These are phyloP conservation scores for Phengaris alcon DNA, from an alignment of 2,888 invertebrate genomes.

Conservation along the genomic window DNA sequence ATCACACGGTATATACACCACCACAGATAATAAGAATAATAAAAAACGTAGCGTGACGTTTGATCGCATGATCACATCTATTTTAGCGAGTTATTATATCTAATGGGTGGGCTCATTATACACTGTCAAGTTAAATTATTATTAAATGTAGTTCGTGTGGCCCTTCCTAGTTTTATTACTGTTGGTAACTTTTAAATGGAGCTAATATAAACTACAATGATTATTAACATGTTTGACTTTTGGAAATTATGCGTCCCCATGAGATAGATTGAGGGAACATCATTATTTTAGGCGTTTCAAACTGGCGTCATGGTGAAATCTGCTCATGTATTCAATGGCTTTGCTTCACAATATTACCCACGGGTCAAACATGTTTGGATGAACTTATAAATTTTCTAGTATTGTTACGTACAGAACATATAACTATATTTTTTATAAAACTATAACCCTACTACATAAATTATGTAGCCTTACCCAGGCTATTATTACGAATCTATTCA, in stretches of 20 bases:
- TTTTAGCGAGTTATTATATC: constrained; percentile 21
- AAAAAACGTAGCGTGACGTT: constrained; percentile 10
- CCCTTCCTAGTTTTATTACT: constrained; percentile 28
- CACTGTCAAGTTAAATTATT: constrained; percentile 34
- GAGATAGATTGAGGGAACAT: not conserved
- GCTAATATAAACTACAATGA: constrained; percentile 11
- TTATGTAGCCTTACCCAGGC: too few species aligned
- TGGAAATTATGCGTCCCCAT: not conserved
- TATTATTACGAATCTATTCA: too few species aligned
- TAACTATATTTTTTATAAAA: too few species aligned
- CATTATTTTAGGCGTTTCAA: not conserved
- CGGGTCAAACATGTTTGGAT: not conserved
- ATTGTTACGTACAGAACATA: too few species aligned
- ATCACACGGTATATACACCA: too few species aligned
- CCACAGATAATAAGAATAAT: not conserved
- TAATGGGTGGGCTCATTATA: constrained; percentile 22
- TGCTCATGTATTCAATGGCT: not conserved
- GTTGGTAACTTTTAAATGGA: constrained; percentile 25
- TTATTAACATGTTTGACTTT: constrained; percentile 11
- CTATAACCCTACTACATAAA: too few species aligned
- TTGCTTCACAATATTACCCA: not conserved
- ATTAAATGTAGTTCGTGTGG: constrained; percentile 31
- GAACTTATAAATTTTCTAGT: not conserved
- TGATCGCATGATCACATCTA: constrained; percentile 22
- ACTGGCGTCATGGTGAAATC: not conserved